A percentile compares a stretch with the other conserved stretches of the same genome.
phyloP scores from a whole-genome alignment of 2,797 vertebrate genomes.

The Epinephelus coioides region DNA sequence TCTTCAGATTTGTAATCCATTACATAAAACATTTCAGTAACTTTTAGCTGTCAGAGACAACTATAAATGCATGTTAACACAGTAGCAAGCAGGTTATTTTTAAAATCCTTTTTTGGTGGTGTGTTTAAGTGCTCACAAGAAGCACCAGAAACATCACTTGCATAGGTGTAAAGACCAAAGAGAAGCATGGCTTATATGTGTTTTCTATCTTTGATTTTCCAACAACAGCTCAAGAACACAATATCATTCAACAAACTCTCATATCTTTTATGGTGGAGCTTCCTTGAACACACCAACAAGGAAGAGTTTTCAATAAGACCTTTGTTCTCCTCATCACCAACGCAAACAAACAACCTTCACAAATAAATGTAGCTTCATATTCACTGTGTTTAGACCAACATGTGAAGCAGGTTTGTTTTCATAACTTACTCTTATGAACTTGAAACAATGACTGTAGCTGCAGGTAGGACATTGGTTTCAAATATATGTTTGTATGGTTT shows the following conservation, averaged over 20 bases:
- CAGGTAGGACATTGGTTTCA: background rate
- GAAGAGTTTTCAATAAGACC: no score
- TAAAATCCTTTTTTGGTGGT: background rate
- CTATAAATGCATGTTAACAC: background rate
- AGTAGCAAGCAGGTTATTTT: background rate
- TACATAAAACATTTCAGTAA: no score
- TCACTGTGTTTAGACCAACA: no score
- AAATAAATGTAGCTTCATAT: no score
- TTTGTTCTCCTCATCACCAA: no score
- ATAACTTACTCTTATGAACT: constrained; percentile 22
- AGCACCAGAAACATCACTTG: background rate
- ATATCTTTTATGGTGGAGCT: no score
- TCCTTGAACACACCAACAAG: no score
- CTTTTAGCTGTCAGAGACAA: background rate
- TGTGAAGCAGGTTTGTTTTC: constrained; percentile 6
- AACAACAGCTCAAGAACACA: no score
- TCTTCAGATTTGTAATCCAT: no score
- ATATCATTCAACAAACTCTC: no score
- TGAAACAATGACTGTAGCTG: constrained; percentile 5
- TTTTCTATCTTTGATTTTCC: no score
- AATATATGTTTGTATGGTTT: background rate
- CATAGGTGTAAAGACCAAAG: background rate
- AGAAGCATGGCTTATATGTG: background rate
- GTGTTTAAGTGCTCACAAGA: constrained; percentile 9
- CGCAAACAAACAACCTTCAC: no score